Percentiles rank a stretch among this genome's conserved stretches.
Conservation (phyloP, 1,140 invertebrate genomes). For the Trichonephila clavipes region DNA sequence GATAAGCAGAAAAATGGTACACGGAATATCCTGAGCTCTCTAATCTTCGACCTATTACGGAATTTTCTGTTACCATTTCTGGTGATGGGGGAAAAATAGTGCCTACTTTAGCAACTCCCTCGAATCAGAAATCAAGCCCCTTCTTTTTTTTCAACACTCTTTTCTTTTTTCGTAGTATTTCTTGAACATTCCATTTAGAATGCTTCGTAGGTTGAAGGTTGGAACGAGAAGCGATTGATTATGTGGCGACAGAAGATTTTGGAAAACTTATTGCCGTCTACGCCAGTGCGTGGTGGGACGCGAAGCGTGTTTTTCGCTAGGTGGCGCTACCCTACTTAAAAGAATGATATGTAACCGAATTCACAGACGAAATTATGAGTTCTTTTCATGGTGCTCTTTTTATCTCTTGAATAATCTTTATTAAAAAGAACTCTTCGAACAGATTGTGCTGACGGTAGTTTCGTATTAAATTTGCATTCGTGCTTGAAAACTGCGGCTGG, state of each 20-base stretch:
- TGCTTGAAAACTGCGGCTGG: background rate
- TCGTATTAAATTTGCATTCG: conserved; percentile 15
- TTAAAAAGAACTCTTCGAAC: background rate
- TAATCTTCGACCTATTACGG: background rate
- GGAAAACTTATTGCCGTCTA: conserved; percentile 17
- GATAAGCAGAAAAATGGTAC: background rate
- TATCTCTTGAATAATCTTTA: background rate
- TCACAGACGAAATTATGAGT: conserved; percentile 7
- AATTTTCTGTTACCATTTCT: background rate
- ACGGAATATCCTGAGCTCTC: background rate
- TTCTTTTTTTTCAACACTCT: background rate
- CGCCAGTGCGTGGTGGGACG: background rate
- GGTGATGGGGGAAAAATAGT: background rate
- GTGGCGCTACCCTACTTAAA: background rate
- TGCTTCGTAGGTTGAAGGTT: background rate
- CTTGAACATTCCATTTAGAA: background rate
- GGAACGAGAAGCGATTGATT: background rate
- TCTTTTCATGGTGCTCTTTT: background rate
- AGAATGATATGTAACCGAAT: conserved; percentile 18
- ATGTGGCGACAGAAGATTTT: background rate
- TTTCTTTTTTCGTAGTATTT: no score
- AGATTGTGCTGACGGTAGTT: conserved; percentile 4
- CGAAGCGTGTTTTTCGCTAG: background rate
- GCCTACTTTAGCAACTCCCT: background rate
- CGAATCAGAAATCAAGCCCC: background rate